These are phyloP conservation scores for Pseudeuparius sepicola DNA, from an alignment of 2,888 invertebrate genomes.

Conservation along the genomic window DNA sequence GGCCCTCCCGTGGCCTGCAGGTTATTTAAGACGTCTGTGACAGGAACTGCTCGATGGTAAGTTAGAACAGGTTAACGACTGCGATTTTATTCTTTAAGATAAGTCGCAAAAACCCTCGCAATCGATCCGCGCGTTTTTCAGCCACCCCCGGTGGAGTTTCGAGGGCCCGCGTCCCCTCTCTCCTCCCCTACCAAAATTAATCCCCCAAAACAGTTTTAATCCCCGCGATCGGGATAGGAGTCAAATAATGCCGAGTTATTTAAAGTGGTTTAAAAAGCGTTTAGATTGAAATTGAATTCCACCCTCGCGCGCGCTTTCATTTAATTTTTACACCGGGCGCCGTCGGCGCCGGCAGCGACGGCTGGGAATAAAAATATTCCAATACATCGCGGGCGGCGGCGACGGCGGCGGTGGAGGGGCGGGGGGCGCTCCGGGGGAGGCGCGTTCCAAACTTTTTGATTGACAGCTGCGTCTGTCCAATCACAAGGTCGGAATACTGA, in stretches of 20 bases:
- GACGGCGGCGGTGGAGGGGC: constrained; percentile 31
- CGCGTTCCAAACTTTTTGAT: constrained; percentile 52
- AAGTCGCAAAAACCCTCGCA: too few relatives aligned
- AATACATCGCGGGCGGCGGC: constrained; percentile 37
- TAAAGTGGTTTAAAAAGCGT: constrained; percentile 40
- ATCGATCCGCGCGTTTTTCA: too few relatives aligned
- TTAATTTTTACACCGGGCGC: constrained; percentile 38
- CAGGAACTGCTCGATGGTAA: too few relatives aligned
- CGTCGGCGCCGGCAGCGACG: constrained; percentile 31
- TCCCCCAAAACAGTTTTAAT: too few relatives aligned
- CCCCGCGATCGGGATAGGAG: constrained; percentile 14
- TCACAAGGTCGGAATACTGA: constrained; percentile 65
- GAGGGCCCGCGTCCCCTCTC: too few relatives aligned
- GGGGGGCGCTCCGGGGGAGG: constrained; percentile 30
- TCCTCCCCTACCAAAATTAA: too few relatives aligned
- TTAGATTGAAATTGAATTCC: constrained; percentile 40
- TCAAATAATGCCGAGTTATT: constrained; percentile 29
- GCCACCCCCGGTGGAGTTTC: too few relatives aligned
- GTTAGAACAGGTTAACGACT: too few relatives aligned
- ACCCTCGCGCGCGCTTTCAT: constrained; percentile 34
- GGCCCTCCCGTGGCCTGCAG: too few relatives aligned
- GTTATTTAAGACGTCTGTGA: too few relatives aligned
- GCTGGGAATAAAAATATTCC: constrained; percentile 40
- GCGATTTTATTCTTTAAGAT: too few relatives aligned
- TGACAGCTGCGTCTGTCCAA: constrained; percentile 74